A percentile compares a stretch with the other conserved stretches of the same genome.
Conservation (phyloP, 2,113 vertebrate species). For the Mobula birostris region DNA sequence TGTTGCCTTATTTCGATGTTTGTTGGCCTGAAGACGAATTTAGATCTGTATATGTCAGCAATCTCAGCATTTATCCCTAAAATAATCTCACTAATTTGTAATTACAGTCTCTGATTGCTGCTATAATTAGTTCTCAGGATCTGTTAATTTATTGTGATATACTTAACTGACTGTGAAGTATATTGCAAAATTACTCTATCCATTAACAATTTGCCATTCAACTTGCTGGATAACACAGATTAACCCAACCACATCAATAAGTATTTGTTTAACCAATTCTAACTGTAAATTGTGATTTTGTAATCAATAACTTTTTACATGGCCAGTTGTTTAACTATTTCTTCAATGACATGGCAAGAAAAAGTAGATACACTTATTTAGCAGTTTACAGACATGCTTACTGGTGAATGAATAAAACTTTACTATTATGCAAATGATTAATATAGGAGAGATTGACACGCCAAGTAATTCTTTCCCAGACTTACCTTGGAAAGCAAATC, state of each 20-base stretch:
- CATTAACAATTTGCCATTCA: not conserved
- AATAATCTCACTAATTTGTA: not conserved
- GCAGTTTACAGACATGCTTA: not conserved
- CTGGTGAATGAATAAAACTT: not conserved
- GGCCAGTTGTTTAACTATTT: not conserved
- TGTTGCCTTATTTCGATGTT: not conserved
- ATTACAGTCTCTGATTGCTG: not conserved
- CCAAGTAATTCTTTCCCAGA: not conserved
- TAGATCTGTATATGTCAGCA: not conserved
- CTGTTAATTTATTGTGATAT: not conserved
- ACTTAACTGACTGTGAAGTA: not conserved
- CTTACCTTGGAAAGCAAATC: not conserved
- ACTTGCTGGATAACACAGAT: not conserved
- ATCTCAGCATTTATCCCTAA: not conserved
- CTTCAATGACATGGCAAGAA: not conserved
- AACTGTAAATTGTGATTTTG: not conserved
- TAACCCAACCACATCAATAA: not conserved
- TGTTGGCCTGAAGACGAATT: not conserved
- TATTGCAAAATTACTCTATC: not conserved
- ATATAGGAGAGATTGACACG: not conserved
- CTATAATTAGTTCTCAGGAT: not conserved
- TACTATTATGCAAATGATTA: not conserved
- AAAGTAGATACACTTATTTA: not conserved
- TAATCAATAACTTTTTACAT: not conserved
- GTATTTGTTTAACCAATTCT: not conserved